phyloP scores from a whole-genome alignment of 2,113 vertebrate species.

The Sceloporus tristichus region DNA sequence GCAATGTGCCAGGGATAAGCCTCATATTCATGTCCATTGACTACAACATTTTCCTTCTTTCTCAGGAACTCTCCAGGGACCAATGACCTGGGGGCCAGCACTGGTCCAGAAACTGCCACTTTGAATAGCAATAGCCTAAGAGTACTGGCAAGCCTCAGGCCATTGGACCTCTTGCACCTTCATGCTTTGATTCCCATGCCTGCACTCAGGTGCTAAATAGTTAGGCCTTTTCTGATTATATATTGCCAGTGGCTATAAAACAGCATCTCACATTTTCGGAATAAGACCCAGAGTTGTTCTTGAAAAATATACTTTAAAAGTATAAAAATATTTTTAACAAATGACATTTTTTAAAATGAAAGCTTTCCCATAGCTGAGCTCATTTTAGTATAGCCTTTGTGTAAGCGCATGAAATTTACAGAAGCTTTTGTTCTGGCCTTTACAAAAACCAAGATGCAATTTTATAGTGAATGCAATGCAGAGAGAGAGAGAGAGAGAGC shows the following conservation, averaged over 20 bases:
- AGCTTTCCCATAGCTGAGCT: constrained; percentile 28
- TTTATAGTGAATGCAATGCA: constrained; percentile 34
- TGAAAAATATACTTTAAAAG: background rate
- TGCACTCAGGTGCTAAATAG: too few species aligned
- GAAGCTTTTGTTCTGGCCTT: constrained; percentile 50
- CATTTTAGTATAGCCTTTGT: constrained; percentile 42
- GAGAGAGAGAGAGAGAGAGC: constrained; percentile 52
- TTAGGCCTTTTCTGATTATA: too few species aligned
- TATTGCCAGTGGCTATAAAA: background rate
- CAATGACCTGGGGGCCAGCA: too few species aligned
- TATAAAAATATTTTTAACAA: background rate
- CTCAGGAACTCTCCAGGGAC: too few species aligned
- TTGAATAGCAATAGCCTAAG: too few species aligned
- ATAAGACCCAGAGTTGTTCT: background rate
- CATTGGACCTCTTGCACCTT: too few species aligned
- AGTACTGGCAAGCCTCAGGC: too few species aligned
- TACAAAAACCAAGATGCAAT: constrained; percentile 53
- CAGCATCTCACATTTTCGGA: background rate
- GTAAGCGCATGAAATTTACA: constrained; percentile 43
- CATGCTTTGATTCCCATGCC: too few species aligned
- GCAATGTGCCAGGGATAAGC: too few species aligned
- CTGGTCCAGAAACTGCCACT: too few species aligned
- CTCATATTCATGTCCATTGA: too few species aligned
- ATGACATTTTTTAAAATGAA: background rate
- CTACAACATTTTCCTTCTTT: too few species aligned